Percentiles rank a stretch among this genome's conserved stretches.
Conservation (phyloP, 2,888 invertebrate species). For the Hyposoter dolosus region DNA sequence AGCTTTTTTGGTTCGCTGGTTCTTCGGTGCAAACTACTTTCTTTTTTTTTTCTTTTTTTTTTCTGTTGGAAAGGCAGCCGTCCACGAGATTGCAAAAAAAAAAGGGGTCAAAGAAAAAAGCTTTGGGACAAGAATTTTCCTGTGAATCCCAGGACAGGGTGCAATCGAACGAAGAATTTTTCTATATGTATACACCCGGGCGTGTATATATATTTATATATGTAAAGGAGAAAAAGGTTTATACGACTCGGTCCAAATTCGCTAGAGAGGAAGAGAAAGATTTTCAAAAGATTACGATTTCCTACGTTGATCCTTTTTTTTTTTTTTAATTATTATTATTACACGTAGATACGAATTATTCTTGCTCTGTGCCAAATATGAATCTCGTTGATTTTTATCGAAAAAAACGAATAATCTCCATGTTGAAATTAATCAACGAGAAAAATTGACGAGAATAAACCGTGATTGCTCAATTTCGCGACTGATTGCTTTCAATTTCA, state of each 20-base stretch:
- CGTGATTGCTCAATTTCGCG: constrained; percentile 69
- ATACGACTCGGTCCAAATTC: constrained; percentile 13
- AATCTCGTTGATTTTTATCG: constrained; percentile 67
- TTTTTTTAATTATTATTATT: constrained; percentile 31
- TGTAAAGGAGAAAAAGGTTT: background rate
- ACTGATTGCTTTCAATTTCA: constrained; percentile 41
- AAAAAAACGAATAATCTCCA: background rate
- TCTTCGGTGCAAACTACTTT: constrained; percentile 47
- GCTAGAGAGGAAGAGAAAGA: background rate
- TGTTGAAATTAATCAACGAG: constrained; percentile 33
- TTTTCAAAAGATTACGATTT: background rate
- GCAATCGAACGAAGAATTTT: background rate
- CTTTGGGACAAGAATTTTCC: constrained; percentile 16
- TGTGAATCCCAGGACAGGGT: background rate
- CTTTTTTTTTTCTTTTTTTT: background rate
- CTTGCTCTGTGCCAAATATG: constrained; percentile 78
- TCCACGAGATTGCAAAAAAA: constrained; percentile 55
- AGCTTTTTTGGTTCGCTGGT: constrained; percentile 43
- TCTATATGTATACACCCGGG: background rate
- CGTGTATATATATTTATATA: constrained; percentile 5
- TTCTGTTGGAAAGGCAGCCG: constrained; percentile 54
- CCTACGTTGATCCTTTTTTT: too few species aligned
- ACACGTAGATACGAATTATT: constrained; percentile 16
- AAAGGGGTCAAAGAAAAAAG: constrained; percentile 1
- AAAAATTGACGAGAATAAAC: constrained; percentile 64